A percentile compares a stretch with the other conserved stretches of the same genome.
Conservation (phyloP, 2,113 vertebrate species). For the Gobius niger region DNA sequence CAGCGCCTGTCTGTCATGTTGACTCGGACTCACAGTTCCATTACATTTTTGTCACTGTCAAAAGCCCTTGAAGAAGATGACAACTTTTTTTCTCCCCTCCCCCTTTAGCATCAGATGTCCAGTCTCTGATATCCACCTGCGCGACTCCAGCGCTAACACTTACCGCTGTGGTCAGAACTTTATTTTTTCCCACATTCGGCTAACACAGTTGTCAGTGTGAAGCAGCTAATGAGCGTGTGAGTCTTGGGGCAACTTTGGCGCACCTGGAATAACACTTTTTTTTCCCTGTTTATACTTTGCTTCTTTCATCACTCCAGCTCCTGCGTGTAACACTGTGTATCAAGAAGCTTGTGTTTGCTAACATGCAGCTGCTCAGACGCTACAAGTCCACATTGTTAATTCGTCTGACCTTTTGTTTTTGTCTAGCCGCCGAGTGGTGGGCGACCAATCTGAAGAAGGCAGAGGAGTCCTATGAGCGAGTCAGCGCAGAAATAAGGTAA, state of each 20-base stretch:
- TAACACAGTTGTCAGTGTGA: slow-evolving; percentile 45
- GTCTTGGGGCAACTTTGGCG: slow-evolving; percentile 20
- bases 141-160: slow-evolving; percentile 21
- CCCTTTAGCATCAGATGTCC: slow-evolving; percentile 11
- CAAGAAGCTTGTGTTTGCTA: slow-evolving; percentile 54
- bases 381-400: slow-evolving; percentile 54
- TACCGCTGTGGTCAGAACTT: slow-evolving; percentile 22
- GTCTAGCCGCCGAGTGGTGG: slow-evolving; percentile 65
- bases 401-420: slow-evolving; percentile 68
- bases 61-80: slow-evolving; percentile 8
- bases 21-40: slow-evolving; percentile 9
- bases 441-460: slow-evolving; percentile 65
- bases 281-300: slow-evolving; percentile 30
- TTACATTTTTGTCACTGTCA: slow-evolving; percentile 14
- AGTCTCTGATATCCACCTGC: slow-evolving; percentile 1
- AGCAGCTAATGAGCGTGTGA: slow-evolving; percentile 50
- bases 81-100: background rate
- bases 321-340: slow-evolving; percentile 39
- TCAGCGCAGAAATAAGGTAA: slow-evolving; percentile 72
- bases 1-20: slow-evolving; percentile 6
- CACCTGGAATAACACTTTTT: slow-evolving; percentile 52
- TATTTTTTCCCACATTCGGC: slow-evolving; percentile 15
- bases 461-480: slow-evolving; percentile 69
- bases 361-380: slow-evolving; percentile 48
- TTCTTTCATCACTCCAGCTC: slow-evolving; percentile 22